phyloP scores from a whole-genome alignment of 2,113 vertebrate species.

The Corythornis vintsioides region DNA sequence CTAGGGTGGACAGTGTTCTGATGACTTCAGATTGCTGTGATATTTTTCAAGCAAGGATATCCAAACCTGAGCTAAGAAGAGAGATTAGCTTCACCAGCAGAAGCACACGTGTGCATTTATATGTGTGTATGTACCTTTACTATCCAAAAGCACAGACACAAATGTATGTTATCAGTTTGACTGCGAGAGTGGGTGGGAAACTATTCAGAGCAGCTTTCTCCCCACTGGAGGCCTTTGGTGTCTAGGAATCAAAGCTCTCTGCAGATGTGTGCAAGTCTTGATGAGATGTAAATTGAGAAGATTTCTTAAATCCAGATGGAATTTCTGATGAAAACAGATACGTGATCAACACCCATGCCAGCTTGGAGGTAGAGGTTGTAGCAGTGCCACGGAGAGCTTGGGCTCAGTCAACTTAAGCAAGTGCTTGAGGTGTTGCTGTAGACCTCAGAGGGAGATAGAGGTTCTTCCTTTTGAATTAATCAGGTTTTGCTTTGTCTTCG shows the following conservation, averaged over 20 bases:
- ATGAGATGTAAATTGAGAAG: constrained; percentile 39
- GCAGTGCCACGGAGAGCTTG: neutral
- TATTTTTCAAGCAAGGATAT: neutral
- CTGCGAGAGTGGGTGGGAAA: constrained; percentile 19
- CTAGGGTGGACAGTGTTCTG: neutral
- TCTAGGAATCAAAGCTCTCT: constrained; percentile 55
- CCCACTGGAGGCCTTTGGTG: constrained; percentile 42
- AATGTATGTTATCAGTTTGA: constrained; percentile 16
- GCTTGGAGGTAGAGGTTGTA: neutral
- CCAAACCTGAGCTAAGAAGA: neutral
- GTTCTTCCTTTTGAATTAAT: neutral
- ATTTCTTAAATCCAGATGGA: constrained; percentile 43
- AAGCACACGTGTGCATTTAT: neutral
- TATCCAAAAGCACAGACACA: neutral
- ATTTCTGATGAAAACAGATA: constrained; percentile 36
- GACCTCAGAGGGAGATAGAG: neutral
- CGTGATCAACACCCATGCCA: neutral
- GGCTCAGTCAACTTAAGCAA: neutral
- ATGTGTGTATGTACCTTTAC: neutral
- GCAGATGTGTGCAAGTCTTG: constrained; percentile 33
- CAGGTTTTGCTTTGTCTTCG: neutral
- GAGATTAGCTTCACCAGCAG: neutral
- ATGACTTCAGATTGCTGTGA: neutral
- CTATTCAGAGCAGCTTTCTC: constrained; percentile 19
- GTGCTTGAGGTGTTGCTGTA: neutral